phyloP scores from a whole-genome alignment of 2,113 vertebrate species.

The Donacobius atricapilla region DNA sequence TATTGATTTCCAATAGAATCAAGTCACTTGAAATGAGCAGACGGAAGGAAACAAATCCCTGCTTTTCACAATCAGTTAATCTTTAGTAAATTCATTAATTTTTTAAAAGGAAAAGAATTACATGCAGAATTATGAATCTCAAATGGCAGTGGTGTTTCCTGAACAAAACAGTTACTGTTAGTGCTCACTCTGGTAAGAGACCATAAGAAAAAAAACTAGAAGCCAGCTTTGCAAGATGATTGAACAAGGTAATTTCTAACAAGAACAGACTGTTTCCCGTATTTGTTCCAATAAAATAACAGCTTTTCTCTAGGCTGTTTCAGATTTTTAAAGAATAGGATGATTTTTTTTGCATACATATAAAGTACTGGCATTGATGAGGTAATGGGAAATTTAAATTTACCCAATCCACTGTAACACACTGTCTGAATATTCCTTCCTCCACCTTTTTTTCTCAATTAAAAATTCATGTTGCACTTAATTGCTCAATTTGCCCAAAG shows the following conservation, averaged over 20 bases:
- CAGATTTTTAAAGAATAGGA: not conserved
- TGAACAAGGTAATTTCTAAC: slow-evolving; percentile 38
- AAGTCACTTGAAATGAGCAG: slow-evolving; percentile 44
- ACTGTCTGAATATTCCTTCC: not conserved
- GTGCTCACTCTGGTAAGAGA: slow-evolving; percentile 1
- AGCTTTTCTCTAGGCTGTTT: slow-evolving; percentile 8
- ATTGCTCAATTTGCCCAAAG: slow-evolving; percentile 19
- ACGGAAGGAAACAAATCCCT: slow-evolving; percentile 60
- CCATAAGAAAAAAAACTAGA: slow-evolving; percentile 55
- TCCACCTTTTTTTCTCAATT: not conserved
- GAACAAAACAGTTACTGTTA: slow-evolving; percentile 56
- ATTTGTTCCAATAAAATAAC: slow-evolving; percentile 36
- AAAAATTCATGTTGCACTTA: slow-evolving; percentile 15
- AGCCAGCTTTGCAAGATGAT: not conserved
- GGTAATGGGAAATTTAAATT: slow-evolving; percentile 7
- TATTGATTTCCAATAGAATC: slow-evolving; percentile 61
- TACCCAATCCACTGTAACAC: not conserved
- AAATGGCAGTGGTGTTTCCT: slow-evolving; percentile 55
- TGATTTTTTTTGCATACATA: not conserved
- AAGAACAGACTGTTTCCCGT: slow-evolving; percentile 19
- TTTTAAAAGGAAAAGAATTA: slow-evolving; percentile 63
- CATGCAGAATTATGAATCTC: slow-evolving; percentile 60
- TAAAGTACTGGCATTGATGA: not conserved
- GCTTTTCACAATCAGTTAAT: slow-evolving; percentile 53
- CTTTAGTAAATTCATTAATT: slow-evolving; percentile 65